Evolutionary conservation across 2,797 vertebrate genomes (phyloP), one percentile per base, ranked within the genome.

Genomic region (Coilia nasus): DNA sequence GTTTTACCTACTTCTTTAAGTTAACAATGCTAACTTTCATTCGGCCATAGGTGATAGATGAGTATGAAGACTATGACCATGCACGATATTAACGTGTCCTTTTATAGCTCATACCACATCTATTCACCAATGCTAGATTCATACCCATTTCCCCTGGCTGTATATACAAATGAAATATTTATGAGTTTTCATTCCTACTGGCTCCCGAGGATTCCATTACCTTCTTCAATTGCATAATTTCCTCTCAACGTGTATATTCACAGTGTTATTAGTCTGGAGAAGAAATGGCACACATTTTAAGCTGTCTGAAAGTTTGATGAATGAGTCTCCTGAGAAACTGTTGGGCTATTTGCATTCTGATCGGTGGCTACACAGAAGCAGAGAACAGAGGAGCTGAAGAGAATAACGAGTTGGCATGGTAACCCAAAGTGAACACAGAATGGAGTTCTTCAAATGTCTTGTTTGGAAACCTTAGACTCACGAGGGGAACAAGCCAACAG

Each of bases 371-470:
- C 71, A 78, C 41, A 44, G 17, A 41, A 31, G 71, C 35, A 44
- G 35, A 44, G 35, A 35, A 78, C 31, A 78, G 71, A 78, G 17
- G 31, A 44, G 71, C 71, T 15, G 35, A 19, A 44, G 15, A 78
- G 71, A 78, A 78, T 41, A 78, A 17, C 35, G 5, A 21, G 71
- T 78, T 78, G 71, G 71, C 71, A 78, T 78, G 71, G 71, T 78
- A 78, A 78, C 71, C 31, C 71, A 78, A 41, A 35, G 71, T 78
- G 71, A 78, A 78, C 67, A 71, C 71, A 44, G 35, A 78, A 78
- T 78, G 35, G 67, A 75, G 67, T 78, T 78, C 71, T 44, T 44
- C 41, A 23, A 10, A 19, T 78, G 35, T 78, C 71, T 21, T 19
- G 31, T 75, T 75, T 41, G 31, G 67, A 75, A 78, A 78, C 35